phyloP scores from a whole-genome alignment of 2,113 vertebrate species.

The Camarhynchus parvulus region DNA sequence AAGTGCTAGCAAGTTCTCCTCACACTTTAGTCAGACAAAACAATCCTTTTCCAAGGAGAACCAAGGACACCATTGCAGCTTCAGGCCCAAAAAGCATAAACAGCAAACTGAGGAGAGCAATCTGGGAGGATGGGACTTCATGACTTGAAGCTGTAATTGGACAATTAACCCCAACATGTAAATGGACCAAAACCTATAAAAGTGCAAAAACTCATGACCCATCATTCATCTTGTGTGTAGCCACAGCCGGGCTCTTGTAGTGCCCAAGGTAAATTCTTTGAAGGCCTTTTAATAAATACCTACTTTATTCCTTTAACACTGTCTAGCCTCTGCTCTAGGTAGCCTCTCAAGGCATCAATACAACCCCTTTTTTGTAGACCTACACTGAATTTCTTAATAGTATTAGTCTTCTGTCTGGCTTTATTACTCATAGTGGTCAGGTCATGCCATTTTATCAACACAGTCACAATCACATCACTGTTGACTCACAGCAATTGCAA shows the following conservation, averaged over 20 bases:
- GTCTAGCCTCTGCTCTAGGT: not conserved
- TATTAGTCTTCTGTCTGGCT: not conserved
- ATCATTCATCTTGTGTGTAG: not conserved
- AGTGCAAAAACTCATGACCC: not conserved
- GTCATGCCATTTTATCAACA: not conserved
- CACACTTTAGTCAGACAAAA: not conserved
- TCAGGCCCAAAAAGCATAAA: not conserved
- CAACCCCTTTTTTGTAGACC: not conserved
- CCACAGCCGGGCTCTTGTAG: accelerated
- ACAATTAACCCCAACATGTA: not conserved
- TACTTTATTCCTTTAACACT: not conserved
- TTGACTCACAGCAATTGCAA: not conserved
- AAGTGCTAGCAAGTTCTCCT: not conserved
- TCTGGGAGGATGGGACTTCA: not conserved
- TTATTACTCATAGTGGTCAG: not conserved
- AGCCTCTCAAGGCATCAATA: not conserved
- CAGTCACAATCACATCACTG: not conserved
- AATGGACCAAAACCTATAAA: not conserved
- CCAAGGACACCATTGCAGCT: not conserved
- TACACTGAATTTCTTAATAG: not conserved
- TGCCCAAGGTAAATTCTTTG: not conserved
- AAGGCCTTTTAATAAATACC: not conserved
- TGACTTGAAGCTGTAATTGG: not conserved
- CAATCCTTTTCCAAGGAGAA: not conserved
- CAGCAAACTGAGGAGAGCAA: not conserved